Conservation (phyloP, 1,140 invertebrate species). For the Drosophila bocki region DNA sequence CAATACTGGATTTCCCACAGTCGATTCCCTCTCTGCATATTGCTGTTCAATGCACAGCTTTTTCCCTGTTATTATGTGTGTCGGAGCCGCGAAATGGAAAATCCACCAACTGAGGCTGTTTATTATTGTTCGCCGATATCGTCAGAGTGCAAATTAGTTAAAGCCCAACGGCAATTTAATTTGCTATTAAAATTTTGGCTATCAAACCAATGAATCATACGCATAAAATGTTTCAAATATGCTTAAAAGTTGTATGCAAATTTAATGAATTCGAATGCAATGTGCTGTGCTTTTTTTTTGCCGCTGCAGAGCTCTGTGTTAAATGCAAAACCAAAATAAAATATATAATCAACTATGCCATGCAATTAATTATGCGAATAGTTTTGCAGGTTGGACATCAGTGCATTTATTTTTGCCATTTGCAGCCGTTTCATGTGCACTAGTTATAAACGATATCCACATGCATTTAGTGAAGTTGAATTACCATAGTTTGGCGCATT, state of each 20-base stretch:
- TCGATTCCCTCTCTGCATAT: conserved; percentile 3
- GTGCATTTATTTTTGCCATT: conserved; percentile 39
- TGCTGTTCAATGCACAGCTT: not conserved
- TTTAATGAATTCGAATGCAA: conserved; percentile 42
- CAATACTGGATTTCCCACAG: not conserved
- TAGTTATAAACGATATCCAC: conserved; percentile 10
- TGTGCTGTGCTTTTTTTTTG: conserved; percentile 22
- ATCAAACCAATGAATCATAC: conserved; percentile 40
- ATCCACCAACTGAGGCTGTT: conserved; percentile 27
- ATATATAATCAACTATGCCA: conserved; percentile 32
- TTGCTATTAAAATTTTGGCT: conserved; percentile 40
- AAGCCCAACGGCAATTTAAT: conserved; percentile 49
- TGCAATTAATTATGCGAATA: conserved; percentile 54
- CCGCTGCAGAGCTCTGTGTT: conserved; percentile 4
- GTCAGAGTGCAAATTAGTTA: conserved; percentile 36
- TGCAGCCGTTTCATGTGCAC: conserved; percentile 33
- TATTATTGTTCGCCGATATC: conserved; percentile 33
- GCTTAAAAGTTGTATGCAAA: conserved; percentile 50
- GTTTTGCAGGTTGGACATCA: conserved; percentile 14
- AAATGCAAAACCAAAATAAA: conserved; percentile 48
- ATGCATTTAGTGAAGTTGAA: conserved; percentile 39
- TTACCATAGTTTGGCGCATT: conserved; percentile 15
- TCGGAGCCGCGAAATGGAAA: conserved; percentile 2
- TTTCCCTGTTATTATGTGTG: conserved; percentile 6
- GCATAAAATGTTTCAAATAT: conserved; percentile 47